A percentile compares a stretch with the other conserved stretches of the same genome.
phyloP scores from a whole-genome alignment of 2,888 invertebrate species.

The Argynnis bischoffii region DNA sequence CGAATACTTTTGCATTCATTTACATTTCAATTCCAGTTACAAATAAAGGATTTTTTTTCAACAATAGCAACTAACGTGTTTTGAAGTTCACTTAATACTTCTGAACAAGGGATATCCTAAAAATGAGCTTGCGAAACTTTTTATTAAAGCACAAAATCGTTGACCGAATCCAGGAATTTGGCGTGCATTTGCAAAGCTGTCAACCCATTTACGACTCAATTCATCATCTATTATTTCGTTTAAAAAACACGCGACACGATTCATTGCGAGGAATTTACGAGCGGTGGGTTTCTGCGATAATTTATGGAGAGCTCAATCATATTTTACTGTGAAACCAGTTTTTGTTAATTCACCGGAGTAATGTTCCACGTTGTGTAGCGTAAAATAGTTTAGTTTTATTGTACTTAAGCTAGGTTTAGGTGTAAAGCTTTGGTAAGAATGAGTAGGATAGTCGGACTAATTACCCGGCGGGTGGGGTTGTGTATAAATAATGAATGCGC shows the following conservation, averaged over 20 bases:
- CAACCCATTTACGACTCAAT: conserved; percentile 29
- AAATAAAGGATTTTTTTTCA: not conserved
- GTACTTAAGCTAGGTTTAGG: conserved; percentile 12
- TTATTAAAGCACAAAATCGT: conserved; percentile 21
- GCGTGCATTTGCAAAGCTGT: conserved; percentile 34
- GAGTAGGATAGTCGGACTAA: conserved; percentile 17
- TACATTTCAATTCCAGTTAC: not conserved
- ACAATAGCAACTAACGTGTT: not conserved
- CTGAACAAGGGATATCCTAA: not conserved
- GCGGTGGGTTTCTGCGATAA: conserved; percentile 24
- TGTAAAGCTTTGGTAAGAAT: conserved; percentile 16
- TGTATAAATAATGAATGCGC: conserved; percentile 22
- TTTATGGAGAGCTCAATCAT: conserved; percentile 29
- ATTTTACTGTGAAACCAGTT: conserved; percentile 14
- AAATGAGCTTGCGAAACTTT: conserved; percentile 21
- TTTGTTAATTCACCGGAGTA: conserved; percentile 9
- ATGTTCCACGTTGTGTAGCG: conserved; percentile 12
- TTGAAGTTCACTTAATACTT: not conserved
- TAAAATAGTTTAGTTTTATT: conserved; percentile 10
- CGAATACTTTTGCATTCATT: conserved; percentile 3
- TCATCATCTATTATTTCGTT: conserved; percentile 30
- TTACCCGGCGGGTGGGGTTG: conserved; percentile 18
- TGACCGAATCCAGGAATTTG: conserved; percentile 32
- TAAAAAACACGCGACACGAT: conserved; percentile 28
- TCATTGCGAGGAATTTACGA: conserved; percentile 29